Conservation (phyloP, 2,797 vertebrate species). For the Coendou prehensilis region DNA sequence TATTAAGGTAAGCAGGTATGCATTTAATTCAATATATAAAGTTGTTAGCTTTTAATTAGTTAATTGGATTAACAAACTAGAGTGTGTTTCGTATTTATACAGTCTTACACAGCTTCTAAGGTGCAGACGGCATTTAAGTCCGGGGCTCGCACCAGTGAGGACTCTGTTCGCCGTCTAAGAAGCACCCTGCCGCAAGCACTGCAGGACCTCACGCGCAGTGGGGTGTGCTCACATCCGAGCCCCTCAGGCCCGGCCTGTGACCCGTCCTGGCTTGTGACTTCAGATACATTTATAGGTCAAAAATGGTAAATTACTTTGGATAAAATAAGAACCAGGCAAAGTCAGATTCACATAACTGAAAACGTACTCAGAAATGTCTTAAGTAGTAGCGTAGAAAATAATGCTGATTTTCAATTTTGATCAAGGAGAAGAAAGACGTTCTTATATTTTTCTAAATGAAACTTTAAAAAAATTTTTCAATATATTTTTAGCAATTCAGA, state of each 20-base stretch:
- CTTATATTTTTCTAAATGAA: background rate
- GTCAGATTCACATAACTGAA: background rate
- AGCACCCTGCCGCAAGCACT: no score
- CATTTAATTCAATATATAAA: background rate
- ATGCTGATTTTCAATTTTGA: background rate
- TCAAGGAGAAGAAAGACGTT: background rate
- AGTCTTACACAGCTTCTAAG: background rate
- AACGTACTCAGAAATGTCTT: background rate
- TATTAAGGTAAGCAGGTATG: background rate
- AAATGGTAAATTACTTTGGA: background rate
- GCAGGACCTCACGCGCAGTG: background rate
- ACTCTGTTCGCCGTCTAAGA: background rate
- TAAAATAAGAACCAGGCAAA: conserved; percentile 43
- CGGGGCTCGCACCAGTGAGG: background rate
- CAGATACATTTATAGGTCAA: background rate
- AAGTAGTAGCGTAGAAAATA: conserved; percentile 24
- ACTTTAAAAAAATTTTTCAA: background rate
- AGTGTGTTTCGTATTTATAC: no score
- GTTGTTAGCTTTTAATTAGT: conserved; percentile 2
- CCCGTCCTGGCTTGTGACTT: background rate
- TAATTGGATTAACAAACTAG: background rate
- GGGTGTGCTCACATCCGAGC: background rate
- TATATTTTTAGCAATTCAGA: background rate
- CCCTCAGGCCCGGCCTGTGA: background rate
- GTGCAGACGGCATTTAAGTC: background rate